Evolutionary conservation across 2,113 vertebrate genomes (phyloP), one percentile per base, ranked within the genome.

Genomic region (Hydrolagus affinis): DNA sequence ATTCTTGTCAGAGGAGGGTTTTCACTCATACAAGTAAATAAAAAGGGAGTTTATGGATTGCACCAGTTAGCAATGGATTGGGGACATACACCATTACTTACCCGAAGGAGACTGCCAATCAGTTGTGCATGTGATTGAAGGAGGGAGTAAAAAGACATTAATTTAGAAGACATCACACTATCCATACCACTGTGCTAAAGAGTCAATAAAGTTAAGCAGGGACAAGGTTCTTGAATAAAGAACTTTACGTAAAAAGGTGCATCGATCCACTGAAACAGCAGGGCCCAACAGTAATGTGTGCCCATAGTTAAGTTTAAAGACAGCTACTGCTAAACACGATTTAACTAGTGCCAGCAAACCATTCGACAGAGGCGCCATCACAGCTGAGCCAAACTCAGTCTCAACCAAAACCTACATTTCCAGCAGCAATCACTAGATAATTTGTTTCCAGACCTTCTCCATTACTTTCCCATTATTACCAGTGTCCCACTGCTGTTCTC

Each of bases 81-180:
- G 78, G 76, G 78, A 66, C 44, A 64, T 85, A 57, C 44, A 28
- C 60, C 12, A 25, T 85, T 85, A 88, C 96, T 96, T 95, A 98
- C 97, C 97, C 96, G 94, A 78, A 88, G 90, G 86, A 56, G 93
- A 91, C 95, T 96, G 93, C 91, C 91, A 90, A 89, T 91, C 90
- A 91, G 94, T 89, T 92, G 96, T 91, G 94, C 96, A 94, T 96
- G 94, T 95, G 87, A 90, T 87, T 92, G 87, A 91, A 89, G 96
- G 90, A 96, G 12, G 92, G 85, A 89, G 91, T 89, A 89, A 89
- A 90, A 86, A 85, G 68, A 90, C 85, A 91, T 88, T 85, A 30
- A 91, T 83, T 83, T 83, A 83, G 78, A 28, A 83, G 78, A 83
- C 60, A 11, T 28, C 30, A 68, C 62, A 83, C 78, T 83, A 68